Percentiles rank a stretch among this genome's conserved stretches.
These are phyloP conservation scores for Caenorhabditis becei DNA, from an alignment of 2,888 invertebrate species.

Conservation along the genomic window DNA sequence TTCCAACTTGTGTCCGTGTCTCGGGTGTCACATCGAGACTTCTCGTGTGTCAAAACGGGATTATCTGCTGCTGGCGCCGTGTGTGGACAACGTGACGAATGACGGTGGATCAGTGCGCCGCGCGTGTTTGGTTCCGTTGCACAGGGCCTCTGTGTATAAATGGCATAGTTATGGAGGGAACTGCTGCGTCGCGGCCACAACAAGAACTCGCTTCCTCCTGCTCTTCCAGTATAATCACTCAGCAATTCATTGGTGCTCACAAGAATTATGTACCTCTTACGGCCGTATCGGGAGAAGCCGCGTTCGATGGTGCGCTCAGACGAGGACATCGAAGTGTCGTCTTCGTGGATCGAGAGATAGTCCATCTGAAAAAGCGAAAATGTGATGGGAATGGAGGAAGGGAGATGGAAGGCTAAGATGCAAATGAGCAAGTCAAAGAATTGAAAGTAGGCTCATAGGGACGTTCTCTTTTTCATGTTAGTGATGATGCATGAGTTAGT, in stretches of 20 bases:
- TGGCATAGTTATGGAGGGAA: conserved; percentile 19
- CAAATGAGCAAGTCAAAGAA: not conserved
- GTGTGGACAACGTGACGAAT: conserved; percentile 12
- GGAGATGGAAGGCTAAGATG: not conserved
- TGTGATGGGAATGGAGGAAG: not conserved
- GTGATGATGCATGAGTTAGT: too few relatives aligned
- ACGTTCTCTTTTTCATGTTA: too few relatives aligned
- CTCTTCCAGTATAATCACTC: not conserved
- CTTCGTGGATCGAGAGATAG: conserved; percentile 72
- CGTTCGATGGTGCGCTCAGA: conserved; percentile 65
- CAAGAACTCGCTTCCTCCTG: not conserved
- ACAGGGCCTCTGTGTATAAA: conserved; percentile 21
- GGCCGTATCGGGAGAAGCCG: conserved; percentile 60
- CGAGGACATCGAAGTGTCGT: conserved; percentile 68
- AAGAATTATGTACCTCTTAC: conserved; percentile 42
- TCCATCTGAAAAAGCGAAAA: conserved; percentile 68
- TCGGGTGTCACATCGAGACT: conserved; percentile 47
- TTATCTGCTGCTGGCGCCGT: conserved; percentile 18
- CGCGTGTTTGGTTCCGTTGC: conserved; percentile 6
- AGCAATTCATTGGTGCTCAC: not conserved
- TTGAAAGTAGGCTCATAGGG: too few relatives aligned
- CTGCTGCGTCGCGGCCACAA: not conserved
- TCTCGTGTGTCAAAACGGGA: conserved; percentile 52
- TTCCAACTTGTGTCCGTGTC: conserved; percentile 46
- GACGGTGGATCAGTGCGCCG: conserved; percentile 24